Evolutionary conservation across 2,113 vertebrate species (phyloP), one percentile per base, ranked within the genome.

Genomic region (Sinocyclocheilus grahami): DNA sequence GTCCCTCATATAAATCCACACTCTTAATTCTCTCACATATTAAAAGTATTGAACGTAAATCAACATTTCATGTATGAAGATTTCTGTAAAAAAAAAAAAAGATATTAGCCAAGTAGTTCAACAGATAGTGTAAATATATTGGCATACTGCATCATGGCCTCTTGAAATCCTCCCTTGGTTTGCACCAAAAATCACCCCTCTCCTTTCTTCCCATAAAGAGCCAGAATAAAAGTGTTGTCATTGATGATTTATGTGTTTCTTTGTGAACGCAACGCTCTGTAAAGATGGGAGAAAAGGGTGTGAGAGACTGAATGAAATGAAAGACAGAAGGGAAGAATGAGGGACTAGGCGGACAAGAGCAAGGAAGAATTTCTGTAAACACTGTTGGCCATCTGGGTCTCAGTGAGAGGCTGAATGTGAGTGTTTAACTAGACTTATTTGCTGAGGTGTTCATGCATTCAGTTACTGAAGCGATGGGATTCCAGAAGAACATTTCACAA

Each of bases 181-280:
- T 74, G 18, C 67, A 14, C 10, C 4, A 71, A 20, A 24, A 30
- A 48, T 55, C 27, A 37, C 16, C 65, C 65, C 62, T 62, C 74
- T 75, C 72, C 27, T 53, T 77, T 37, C 13, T 33, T 16, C 13
- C 20, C 42, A 63, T 60, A 53, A 33, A 84, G 30, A 79, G 65
- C 9, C 46, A 82, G 33, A 84, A 84, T 39, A 30, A 42, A 60
- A 5, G 82, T 42, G 12, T 79, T 85, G 30, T 78, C 51, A 81
- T 27, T 65, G 58, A 76, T 85, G 58, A 85, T 87, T 82, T 80
- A 75, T 72, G 60, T 71, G 86, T 62, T 62, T 87, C 55, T 74
- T 83, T 83, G 63, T 87, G 48, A 87, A 65, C 8, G 30, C 83
- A 48, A 27, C 63, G 51, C 69, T 79, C 65, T 77, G 71, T 76